Base-by-base conservation (phyloP, 2,888 invertebrate species). In the Sceliomorpha sp. region DNA sequence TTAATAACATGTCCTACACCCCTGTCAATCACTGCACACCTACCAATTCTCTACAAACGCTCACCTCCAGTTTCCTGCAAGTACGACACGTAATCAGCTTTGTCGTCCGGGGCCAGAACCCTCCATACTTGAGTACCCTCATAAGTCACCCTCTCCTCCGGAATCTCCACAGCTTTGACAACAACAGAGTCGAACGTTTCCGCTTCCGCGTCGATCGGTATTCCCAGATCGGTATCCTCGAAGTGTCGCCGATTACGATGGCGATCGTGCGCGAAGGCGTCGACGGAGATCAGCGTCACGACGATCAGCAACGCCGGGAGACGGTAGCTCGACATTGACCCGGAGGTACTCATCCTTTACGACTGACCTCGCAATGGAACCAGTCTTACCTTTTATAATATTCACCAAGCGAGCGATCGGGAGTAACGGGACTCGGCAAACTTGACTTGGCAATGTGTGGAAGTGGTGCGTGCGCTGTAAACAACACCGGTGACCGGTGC, bases 41-140 rank as follows among this genome's bases (percentile, higher is more conserved):
- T n/a, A n/a, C n/a, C n/a, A 20, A 20, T 5, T 20, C 5, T 20
- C 5, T 17, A 20, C 9, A 37, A 26, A 53, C n/a, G 13, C 17
- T 12, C 40, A 93, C 93, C 91, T 80, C 90, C 90, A 78, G 89
- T 89, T 4, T 91, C 90, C 75, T 91, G 90, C 45, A 93, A 86
- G 72, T 90, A 89, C 31, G 73, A 74, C 0, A 78, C 88, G 81
- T 84, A 90, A 82, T 89, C 90, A 72, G 91, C 91, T 80, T 88
- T 90, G 70, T 90, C 89, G 27, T 89, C 89, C 40, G 90, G 89
- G 8, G 91, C 89, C 3, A 86, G 87, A 32, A 95, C 92, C 81
- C 94, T 91, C 94, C 95, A 94, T 9, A 95, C 87, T 88, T 96
- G 95, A 10, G 93, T 92, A 1, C 95, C 95, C 42, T 92, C 91